These are phyloP conservation scores for Canis aureus DNA, from an alignment of 2,113 vertebrate species.

Conservation along the genomic window DNA sequence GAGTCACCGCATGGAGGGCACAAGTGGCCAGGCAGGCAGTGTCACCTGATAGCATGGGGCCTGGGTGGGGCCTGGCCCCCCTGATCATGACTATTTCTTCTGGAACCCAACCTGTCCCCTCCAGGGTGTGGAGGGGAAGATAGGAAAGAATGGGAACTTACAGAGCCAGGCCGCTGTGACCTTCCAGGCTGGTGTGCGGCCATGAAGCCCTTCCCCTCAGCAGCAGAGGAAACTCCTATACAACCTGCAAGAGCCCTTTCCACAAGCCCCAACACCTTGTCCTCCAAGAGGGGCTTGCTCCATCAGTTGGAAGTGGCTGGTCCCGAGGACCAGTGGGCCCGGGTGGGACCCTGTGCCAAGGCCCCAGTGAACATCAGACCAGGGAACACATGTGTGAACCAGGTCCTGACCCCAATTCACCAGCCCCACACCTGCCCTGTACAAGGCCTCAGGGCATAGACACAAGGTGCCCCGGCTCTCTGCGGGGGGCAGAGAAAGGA, in stretches of 20 bases:
- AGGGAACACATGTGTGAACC: fast-evolving
- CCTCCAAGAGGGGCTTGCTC: neutral
- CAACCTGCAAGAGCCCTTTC: neutral
- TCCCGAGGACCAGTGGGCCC: neutral
- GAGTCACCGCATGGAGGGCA: neutral
- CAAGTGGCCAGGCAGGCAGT: too few relatives aligned
- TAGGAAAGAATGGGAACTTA: neutral
- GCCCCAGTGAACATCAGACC: neutral
- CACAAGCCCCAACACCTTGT: neutral
- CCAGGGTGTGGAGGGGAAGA: neutral
- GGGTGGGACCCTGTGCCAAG: neutral
- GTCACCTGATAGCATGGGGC: neutral
- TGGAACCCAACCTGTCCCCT: too few relatives aligned
- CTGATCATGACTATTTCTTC: neutral
- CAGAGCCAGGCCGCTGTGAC: neutral
- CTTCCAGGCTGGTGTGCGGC: neutral
- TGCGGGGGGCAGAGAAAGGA: neutral
- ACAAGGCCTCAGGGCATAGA: neutral
- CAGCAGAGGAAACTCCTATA: neutral
- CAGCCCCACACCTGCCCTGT: neutral
- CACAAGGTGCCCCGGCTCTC: neutral
- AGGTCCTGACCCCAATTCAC: too few relatives aligned
- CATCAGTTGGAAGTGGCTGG: neutral
- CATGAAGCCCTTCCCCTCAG: neutral
- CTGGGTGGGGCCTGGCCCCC: neutral